Evolutionary conservation across 2,797 vertebrate genomes (phyloP), one percentile per base, ranked within the genome.

Genomic region (Spea hammondii): DNA sequence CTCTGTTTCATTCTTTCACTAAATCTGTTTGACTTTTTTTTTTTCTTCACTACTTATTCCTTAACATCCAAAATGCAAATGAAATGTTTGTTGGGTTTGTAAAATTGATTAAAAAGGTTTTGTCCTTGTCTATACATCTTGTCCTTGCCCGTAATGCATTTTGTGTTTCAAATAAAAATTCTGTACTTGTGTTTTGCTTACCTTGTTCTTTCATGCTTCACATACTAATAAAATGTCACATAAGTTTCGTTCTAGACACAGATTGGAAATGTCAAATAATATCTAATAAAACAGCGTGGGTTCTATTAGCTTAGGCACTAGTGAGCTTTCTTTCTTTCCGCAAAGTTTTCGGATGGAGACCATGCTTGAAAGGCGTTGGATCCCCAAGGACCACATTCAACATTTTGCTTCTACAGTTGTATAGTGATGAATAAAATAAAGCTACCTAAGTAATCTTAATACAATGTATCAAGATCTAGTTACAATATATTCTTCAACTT

Each of bases 1-100:
- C 64, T 74, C 55, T n/a, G 44, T 74, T 65, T 82, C 75, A 68
- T 73, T 71, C 55, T 77, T 76, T 44, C 45, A 72, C 65, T 82
- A 77, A 82, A 82, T 77, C 79, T 77, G 67, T 82, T 82, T 70
- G 65, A 76, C 74, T 76, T 72, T 64, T 70, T 9, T 17, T 65
- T 65, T 65, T n/a, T 45, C 54, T n/a, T 4, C 17, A 65, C 69
- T 65, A 72, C 67, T 72, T 6, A 60, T 60, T 45, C 79, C 72
- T 76, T 77, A 81, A 72, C 79, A 59, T 70, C 74, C 72, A 54
- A 66, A 76, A 81, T 81, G 79, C 70, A 81, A 77, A 81, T 76
- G 51, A 80, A 76, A 76, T 71, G 76, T 80, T 80, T 80, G 79
- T 76, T 65, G 72, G 60, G 53, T 48, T 76, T 68, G 70, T 49